phyloP scores from a whole-genome alignment of 2,113 vertebrate genomes.

The Montifringilla adamsi region DNA sequence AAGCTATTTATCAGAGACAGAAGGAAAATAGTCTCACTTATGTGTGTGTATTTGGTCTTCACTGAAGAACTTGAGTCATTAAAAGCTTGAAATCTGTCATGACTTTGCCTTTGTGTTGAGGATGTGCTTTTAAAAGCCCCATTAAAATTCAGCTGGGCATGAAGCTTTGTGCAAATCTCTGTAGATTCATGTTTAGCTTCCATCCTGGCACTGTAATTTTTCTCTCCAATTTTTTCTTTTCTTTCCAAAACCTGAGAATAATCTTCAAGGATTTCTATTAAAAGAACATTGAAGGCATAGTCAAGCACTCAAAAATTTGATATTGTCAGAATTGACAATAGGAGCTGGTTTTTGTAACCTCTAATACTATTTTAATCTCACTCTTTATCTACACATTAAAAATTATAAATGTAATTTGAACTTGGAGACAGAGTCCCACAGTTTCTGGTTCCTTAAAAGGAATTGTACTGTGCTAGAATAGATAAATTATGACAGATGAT shows the following conservation, averaged over 20 bases:
- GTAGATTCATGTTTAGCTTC: not conserved
- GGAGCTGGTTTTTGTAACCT: not conserved
- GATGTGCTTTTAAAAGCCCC: conserved; percentile 12
- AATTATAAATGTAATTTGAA: not conserved
- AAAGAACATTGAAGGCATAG: conserved; percentile 40
- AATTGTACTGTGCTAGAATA: not conserved
- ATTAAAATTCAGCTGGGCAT: not conserved
- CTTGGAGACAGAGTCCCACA: not conserved
- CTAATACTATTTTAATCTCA: conserved; percentile 42
- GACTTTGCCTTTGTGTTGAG: conserved; percentile 19
- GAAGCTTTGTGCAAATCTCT: not conserved
- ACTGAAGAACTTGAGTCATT: not conserved
- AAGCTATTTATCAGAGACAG: conserved; percentile 3
- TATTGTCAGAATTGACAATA: conserved; percentile 49
- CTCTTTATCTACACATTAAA: not conserved
- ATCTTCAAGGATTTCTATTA: conserved; percentile 36
- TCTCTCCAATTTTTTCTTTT: not conserved
- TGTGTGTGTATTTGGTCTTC: not conserved
- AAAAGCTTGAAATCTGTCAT: not conserved
- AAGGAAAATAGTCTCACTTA: not conserved
- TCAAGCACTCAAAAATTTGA: conserved; percentile 5
- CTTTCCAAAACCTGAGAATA: conserved; percentile 17
- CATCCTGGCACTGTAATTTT: not conserved
- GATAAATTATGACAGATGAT: conserved; percentile 9
- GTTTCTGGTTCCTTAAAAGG: conserved; percentile 27